Percentiles rank a stretch among this genome's conserved stretches.
Conservation (phyloP, 64 coral and sea anemone species). For the Pachyseris speciosa region DNA sequence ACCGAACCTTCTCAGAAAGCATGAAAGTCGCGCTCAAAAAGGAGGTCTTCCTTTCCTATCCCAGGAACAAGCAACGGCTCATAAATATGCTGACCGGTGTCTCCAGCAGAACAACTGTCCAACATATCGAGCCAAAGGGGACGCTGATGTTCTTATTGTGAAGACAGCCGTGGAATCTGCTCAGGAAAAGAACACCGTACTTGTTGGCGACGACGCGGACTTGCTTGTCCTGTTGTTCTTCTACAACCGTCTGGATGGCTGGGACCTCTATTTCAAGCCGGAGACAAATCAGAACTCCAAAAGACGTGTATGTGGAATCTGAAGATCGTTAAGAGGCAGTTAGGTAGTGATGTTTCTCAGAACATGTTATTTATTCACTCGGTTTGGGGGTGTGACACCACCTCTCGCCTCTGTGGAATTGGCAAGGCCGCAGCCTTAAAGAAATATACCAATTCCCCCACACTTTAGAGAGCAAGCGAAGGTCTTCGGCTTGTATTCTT, state of each 20-base stretch:
- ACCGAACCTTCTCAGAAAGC: too few species aligned
- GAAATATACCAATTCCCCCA: neutral
- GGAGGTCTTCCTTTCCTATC: too few species aligned
- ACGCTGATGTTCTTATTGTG: constrained; percentile 46
- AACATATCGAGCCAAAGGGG: neutral
- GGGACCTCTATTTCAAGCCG: constrained; percentile 52
- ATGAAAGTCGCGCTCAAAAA: too few species aligned
- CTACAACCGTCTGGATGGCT: neutral
- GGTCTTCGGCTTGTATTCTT: constrained; percentile 4
- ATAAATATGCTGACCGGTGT: too few species aligned
- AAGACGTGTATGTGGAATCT: neutral
- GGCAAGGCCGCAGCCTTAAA: constrained; percentile 52
- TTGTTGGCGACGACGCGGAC: constrained; percentile 52
- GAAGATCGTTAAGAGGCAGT: neutral
- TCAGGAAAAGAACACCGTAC: neutral
- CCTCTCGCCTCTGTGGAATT: neutral
- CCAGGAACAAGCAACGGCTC: too few species aligned
- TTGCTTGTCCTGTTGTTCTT: constrained; percentile 33
- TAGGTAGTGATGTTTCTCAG: neutral
- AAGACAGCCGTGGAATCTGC: constrained; percentile 40
- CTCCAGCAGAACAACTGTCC: too few species aligned
- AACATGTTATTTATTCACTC: constrained; percentile 26
- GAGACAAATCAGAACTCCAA: constrained; percentile 13
- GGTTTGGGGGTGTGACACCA: constrained; percentile 28
- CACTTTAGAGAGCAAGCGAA: constrained; percentile 29